Conservation (phyloP, 2,113 vertebrate genomes). For the Aviceda subcristata region DNA sequence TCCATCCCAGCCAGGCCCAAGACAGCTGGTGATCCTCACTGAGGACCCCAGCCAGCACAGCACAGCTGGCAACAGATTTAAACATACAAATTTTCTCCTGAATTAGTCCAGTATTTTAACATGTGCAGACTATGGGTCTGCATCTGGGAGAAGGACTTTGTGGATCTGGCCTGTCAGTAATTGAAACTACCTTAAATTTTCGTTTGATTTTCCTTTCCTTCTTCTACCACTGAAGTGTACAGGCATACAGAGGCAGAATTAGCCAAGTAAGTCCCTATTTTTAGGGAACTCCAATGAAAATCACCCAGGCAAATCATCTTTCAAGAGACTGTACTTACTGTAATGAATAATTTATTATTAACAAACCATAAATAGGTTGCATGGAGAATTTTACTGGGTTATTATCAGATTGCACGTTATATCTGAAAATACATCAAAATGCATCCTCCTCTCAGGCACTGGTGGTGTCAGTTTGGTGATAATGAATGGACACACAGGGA, state of each 20-base stretch:
- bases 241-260: background rate
- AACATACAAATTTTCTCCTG: background rate
- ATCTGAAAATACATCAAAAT: background rate
- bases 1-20: no score
- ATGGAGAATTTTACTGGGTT: background rate
- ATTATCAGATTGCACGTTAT: background rate
- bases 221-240: background rate
- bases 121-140: fast-evolving
- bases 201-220: background rate
- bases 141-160: background rate
- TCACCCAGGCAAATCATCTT: background rate
- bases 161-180: background rate
- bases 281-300: background rate
- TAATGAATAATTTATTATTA: background rate
- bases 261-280: background rate
- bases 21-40: background rate
- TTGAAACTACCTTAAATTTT: background rate
- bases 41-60: background rate
- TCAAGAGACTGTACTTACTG: background rate
- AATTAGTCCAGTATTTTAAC: background rate
- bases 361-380: background rate
- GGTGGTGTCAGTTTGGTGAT: fast-evolving
- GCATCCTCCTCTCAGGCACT: background rate
- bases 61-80: background rate
- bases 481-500: background rate